A percentile compares a stretch with the other conserved stretches of the same genome.
Conservation (phyloP, 23 tunicate genomes). For the Trididemnum miniatum region DNA sequence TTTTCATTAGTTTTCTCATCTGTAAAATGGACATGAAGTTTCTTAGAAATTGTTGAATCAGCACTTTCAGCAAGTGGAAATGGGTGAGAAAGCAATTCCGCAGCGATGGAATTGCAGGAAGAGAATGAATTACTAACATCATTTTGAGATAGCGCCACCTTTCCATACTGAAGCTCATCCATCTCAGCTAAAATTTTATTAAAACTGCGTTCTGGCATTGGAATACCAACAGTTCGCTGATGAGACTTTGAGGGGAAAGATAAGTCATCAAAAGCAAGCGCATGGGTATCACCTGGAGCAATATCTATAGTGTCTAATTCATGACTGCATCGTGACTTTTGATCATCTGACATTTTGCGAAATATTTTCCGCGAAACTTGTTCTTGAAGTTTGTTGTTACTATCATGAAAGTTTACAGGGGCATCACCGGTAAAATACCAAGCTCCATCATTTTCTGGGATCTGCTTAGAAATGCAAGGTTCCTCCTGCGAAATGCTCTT, state of each 20-base stretch:
- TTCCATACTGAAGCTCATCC: not conserved
- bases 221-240: slow-evolving; percentile 42
- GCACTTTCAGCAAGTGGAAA: not conserved
- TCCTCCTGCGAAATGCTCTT: not conserved
- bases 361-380: not conserved
- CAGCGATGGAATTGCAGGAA: not conserved
- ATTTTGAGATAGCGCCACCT: not conserved
- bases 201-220: slow-evolving; percentile 49
- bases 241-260: not conserved
- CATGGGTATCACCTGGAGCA: not conserved
- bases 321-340: too few relatives aligned
- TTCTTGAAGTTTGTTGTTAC: too few relatives aligned
- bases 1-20: not conserved
- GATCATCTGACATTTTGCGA: too few relatives aligned
- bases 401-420: too few relatives aligned
- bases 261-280: not conserved
- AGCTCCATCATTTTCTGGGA: not conserved
- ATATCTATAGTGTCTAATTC: not conserved
- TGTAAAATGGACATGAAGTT: not conserved
- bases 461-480: not conserved
- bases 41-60: not conserved
- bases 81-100: not conserved
- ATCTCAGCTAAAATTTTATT: not conserved
- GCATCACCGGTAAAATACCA: not conserved
- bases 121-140: slow-evolving; percentile 71